Conservation (phyloP, 2,113 vertebrate species). For the Fukomys damarensis region DNA sequence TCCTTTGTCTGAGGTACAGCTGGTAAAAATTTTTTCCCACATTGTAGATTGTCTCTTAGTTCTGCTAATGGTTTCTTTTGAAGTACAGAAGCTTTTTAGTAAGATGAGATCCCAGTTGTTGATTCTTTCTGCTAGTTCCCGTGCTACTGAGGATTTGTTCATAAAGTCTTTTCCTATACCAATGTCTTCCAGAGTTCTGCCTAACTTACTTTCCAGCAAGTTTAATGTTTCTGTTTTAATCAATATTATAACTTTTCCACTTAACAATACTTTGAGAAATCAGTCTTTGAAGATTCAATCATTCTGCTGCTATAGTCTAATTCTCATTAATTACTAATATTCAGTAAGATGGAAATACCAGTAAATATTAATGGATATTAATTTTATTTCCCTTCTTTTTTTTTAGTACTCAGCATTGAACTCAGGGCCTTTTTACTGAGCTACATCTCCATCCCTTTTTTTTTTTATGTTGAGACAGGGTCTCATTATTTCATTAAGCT, state of each 20-base stretch:
- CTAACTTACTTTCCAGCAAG: too few species aligned
- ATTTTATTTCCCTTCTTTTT: not conserved
- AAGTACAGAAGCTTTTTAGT: too few species aligned
- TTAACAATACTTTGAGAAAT: conserved; percentile 2
- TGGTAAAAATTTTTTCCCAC: too few species aligned
- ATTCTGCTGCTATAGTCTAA: not conserved
- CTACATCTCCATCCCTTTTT: not conserved
- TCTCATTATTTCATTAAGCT: not conserved
- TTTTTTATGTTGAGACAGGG: not conserved
- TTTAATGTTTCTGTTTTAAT: too few species aligned
- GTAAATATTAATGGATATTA: not conserved
- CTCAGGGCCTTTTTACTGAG: not conserved
- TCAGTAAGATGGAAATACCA: not conserved
- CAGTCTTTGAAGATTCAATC: not conserved
- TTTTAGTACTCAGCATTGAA: not conserved
- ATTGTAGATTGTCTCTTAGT: too few species aligned
- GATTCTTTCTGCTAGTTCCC: too few species aligned
- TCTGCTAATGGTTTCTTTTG: too few species aligned
- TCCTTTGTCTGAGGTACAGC: too few species aligned
- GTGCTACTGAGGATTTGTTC: too few species aligned
- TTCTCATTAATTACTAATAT: not conserved
- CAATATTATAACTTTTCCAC: not conserved
- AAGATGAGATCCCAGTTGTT: too few species aligned
- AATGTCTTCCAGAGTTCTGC: too few species aligned
- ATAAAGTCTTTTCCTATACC: too few species aligned